Base-by-base conservation (phyloP, 2,113 vertebrate genomes). In the Pseudois nayaur region DNA sequence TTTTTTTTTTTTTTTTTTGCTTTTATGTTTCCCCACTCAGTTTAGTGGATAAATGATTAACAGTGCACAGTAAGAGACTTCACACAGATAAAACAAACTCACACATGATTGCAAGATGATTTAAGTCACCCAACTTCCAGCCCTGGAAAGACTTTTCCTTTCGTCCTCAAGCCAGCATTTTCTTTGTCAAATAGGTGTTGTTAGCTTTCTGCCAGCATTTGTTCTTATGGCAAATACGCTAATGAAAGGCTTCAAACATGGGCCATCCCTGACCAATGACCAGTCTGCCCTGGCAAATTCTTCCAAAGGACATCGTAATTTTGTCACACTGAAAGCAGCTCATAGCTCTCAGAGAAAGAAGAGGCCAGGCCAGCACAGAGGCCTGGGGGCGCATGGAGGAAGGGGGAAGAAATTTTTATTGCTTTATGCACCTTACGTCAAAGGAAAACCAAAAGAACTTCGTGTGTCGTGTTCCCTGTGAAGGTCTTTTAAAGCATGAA, bases 371-470 rank as follows among this genome's bases (percentile, higher is more conserved):
- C 6, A 14, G 93, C 83, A 16, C 31, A n/a, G 15, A 59, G 67
- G 84, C 64, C 71, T 16, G 55, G 50, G 50, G 8, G 33, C 19
- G 12, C 0, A 8, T 12, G 21, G 21, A 16, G 23, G 40, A 52
- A 1, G 74, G 43, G 33, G 23, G 48, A 17, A 88, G n/a, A 31
- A 25, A 93, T 97, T 97, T 98, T 98, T 98, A 99, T 98, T 99
- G 98, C 99, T 98, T 29, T 98, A 89, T 97, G 98, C 79, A 95
- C 97, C 96, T 29, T 96, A 78, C 96, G 96, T 98, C 98, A 97
- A 98, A 96, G 91, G 94, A 90, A 94, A 92, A 45, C n/a, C 85
- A 31, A 29, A 48, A 25, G n/a, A 97, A 98, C 89, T 94, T 98
- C 89, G 92, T 29, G 98, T 97, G 97, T 92, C 82, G 95, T 86